Evolutionary conservation across 2,797 vertebrate species (phyloP).

Genomic region (Takifugu rubripes): DNA sequence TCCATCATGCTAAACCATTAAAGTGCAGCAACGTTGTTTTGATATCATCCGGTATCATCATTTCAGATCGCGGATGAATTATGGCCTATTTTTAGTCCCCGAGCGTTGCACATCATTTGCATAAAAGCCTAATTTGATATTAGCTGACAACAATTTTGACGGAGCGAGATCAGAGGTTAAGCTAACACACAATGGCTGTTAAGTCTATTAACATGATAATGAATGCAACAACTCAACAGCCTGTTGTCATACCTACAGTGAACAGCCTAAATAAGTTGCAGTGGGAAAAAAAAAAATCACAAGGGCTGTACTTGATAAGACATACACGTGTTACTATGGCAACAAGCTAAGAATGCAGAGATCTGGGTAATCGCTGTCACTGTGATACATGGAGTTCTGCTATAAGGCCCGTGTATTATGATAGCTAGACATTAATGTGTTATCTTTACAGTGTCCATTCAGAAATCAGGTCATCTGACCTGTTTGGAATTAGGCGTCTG

Average conservation of each 20-base stretch:
- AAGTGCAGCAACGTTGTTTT: slow-evolving; percentile 49
- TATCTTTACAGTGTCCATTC: slow-evolving; percentile 40
- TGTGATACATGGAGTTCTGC: slow-evolving; percentile 66
- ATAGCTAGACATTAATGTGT: slow-evolving; percentile 42
- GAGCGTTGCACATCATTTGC: slow-evolving; percentile 65
- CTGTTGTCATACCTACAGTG: slow-evolving; percentile 84
- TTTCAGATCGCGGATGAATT: slow-evolving; percentile 48
- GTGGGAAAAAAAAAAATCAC: slow-evolving; percentile 70
- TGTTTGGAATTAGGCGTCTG: slow-evolving; percentile 22
- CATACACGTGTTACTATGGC: slow-evolving; percentile 85
- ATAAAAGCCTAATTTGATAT: slow-evolving; percentile 68
- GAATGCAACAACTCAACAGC: slow-evolving; percentile 77
- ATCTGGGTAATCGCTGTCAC: slow-evolving; percentile 78
- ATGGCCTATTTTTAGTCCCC: slow-evolving; percentile 67
- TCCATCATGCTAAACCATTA: slow-evolving; percentile 36
- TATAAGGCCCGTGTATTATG: slow-evolving; percentile 54
- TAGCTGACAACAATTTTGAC: slow-evolving; percentile 69
- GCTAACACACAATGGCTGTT: slow-evolving; percentile 68
- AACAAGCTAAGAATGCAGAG: slow-evolving; percentile 83
- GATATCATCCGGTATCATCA: slow-evolving; percentile 43
- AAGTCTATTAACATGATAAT: slow-evolving; percentile 80
- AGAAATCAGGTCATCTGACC: slow-evolving; percentile 31
- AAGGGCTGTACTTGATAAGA: slow-evolving; percentile 84
- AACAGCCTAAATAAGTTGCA: slow-evolving; percentile 84
- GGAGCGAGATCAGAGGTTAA: slow-evolving; percentile 69